Evolutionary conservation across 2,113 vertebrate species (phyloP).

Genomic region (human): GRCh38 chr14:24740001-24740500

Average conservation of each 20-base stretch:
- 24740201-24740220: neutral
- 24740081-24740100: neutral
- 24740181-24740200: neutral
- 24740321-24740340: neutral
- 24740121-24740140: neutral
- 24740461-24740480: neutral
- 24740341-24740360: neutral
- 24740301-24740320: neutral
- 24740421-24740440: neutral
- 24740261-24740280: neutral
- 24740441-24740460: neutral
- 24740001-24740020: neutral
- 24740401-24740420: neutral
- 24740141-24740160: neutral
- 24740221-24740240: neutral
- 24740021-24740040: neutral
- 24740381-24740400: neutral
- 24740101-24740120: neutral
- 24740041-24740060: neutral
- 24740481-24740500: neutral
- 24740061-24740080: neutral
- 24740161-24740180: neutral
- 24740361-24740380: neutral
- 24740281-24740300: neutral
- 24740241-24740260: fast-evolving